Base-by-base conservation (phyloP, 1,140 invertebrate species). In the Nasonia giraulti region DNA sequence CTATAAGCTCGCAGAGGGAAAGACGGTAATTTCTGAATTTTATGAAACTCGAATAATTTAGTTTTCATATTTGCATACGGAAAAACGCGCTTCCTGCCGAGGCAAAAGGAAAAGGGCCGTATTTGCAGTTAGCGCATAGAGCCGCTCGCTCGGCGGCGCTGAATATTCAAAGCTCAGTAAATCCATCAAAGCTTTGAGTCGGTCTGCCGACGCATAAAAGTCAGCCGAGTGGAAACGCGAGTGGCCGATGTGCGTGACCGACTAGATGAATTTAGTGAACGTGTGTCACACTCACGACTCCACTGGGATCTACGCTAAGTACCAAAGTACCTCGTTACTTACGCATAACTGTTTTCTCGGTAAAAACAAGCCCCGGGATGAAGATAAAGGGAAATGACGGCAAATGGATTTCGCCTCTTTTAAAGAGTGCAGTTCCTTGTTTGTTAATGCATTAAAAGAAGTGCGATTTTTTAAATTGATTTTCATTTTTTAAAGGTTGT, bases 331-430 rank as follows among this genome's bases (percentile, higher is more conserved):
- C 82, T 86, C 87, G 79, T 88, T 89, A 87, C 86, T 87, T 87
- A 86, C 84, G 85, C 84, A 87, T 88, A 88, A 89, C 87, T 89
- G 89, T 87, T 84, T 88, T 89, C 87, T 87, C 40, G 74, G 88
- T 87, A 87, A 86, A 84, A 87, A 87, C 74, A 79, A 84, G 74
- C 78, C 81, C 78, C 81, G 68, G 76, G n/a, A 73, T 74, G 20
- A 37, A 69, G 40, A 10, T 31, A 71, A 31, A 73, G n/a, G 40
- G 0, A 40, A 69, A 50, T 47, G 4, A 14, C 50, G 12, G 50
- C 50, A 55, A 14, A 55, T 17, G 55, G 55, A 62, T 20, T 62
- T 20, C 6, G 55, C 6, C 20, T 17, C 17, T 62, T 62, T 62
- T n/a, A 0, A 6, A 20, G 55, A 17, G 17, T 62, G 0, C 27